Conservation (phyloP, 2,888 invertebrate species). For the Salpingus planirostris region DNA sequence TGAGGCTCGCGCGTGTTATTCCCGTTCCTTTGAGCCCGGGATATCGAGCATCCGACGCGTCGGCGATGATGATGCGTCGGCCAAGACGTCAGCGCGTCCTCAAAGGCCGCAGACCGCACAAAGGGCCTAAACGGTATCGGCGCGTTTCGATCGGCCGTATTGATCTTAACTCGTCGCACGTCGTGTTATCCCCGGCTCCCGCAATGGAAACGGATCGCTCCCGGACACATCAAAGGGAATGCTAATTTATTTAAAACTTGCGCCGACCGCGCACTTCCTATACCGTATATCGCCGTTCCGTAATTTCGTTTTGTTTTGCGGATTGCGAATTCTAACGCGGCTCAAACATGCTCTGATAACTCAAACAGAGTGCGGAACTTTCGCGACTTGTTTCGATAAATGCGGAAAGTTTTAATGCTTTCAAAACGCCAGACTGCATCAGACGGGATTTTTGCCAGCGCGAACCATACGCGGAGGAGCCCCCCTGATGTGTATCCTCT, state of each 20-base stretch:
- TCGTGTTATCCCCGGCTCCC: conserved; percentile 20
- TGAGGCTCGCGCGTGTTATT: conserved; percentile 13
- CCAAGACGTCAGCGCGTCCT: conserved; percentile 22
- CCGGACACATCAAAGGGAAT: conserved; percentile 23
- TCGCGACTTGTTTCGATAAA: conserved; percentile 10
- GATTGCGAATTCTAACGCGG: conserved; percentile 8
- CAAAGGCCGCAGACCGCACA: conserved; percentile 24
- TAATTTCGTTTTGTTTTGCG: conserved; percentile 14
- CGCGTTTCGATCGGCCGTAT: conserved; percentile 22
- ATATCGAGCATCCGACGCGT: conserved; percentile 22
- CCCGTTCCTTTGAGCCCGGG: conserved; percentile 21
- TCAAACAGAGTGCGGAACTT: conserved; percentile 11
- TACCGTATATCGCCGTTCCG: conserved; percentile 10
- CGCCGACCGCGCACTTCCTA: no score
- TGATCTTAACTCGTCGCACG: conserved; percentile 15
- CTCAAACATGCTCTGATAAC: conserved; percentile 14
- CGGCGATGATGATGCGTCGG: conserved; percentile 22
- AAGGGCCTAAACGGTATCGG: conserved; percentile 27
- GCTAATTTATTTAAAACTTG: conserved; percentile 27
- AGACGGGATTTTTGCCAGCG: conserved; percentile 11
- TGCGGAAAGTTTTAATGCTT: conserved; percentile 12
- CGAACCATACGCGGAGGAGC: no score
- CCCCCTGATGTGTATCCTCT: no score
- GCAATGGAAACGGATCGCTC: conserved; percentile 8
- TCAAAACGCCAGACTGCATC: conserved; percentile 9